phyloP scores from a whole-genome alignment of 2,888 invertebrate species.

The Polymixis lichenea region DNA sequence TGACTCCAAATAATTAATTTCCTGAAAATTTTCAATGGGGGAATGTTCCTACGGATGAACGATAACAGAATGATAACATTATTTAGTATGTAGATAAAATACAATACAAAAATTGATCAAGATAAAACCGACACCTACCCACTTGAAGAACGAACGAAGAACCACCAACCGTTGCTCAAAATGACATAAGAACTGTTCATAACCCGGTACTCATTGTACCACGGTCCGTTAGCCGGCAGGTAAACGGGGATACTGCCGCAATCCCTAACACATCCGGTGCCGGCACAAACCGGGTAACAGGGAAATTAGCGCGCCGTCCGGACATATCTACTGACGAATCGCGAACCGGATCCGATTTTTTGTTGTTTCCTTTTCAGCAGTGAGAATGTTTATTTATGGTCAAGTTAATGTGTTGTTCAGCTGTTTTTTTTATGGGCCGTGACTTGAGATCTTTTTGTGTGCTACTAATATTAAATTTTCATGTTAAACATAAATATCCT shows the following conservation, averaged over 20 bases:
- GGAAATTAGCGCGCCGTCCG: conserved; percentile 73
- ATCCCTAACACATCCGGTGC: conserved; percentile 62
- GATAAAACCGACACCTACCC: background rate
- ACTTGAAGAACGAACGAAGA: background rate
- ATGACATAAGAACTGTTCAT: conserved; percentile 13
- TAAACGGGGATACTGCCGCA: conserved; percentile 54
- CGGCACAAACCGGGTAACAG: conserved; percentile 68
- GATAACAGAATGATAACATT: background rate
- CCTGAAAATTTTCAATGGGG: background rate
- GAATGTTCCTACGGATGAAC: background rate
- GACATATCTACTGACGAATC: conserved; percentile 55
- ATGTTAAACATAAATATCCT: background rate
- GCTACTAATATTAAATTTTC: background rate
- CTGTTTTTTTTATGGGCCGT: conserved; percentile 15
- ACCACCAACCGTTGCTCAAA: background rate
- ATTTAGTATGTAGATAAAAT: no score
- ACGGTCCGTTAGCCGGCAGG: conserved; percentile 50
- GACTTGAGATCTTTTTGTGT: background rate
- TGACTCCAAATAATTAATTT: conserved; percentile 15
- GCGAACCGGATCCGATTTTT: conserved; percentile 52
- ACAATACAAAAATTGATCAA: background rate
- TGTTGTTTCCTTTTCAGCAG: conserved; percentile 47
- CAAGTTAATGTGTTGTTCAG: conserved; percentile 1
- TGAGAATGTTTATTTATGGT: conserved; percentile 30
- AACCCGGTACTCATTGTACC: conserved; percentile 40